Base-by-base conservation (phyloP, 2,113 vertebrate genomes). In the Prochilodus magdalenae region DNA sequence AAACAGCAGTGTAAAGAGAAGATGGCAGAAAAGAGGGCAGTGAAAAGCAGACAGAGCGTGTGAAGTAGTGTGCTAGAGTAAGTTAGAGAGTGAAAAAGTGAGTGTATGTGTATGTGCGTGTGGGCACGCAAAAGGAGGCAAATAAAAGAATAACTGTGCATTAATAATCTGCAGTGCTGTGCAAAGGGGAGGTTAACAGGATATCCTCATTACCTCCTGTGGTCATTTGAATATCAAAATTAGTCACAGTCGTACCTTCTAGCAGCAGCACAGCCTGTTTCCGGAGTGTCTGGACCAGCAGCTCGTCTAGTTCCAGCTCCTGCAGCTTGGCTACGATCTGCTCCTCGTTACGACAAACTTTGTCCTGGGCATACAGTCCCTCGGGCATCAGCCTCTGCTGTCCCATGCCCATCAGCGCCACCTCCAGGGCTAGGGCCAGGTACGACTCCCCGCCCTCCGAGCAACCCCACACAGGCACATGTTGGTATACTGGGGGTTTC, bases 331-430 rank as follows among this genome's bases (percentile, higher is more conserved):
- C 92, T 0, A 99, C 95, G 62, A 99, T 97, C 89, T 99, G 98
- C 88, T 99, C 98, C 91, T 99, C 98, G 0, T 99, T 98, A 49
- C 97, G 96, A 87, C 98, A 99, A 75, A 99, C 97, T 88, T 99
- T 99, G 86, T 99, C 98, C 92, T 99, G 98, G 47, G 97, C 96
- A 0, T 99, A 99, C 5, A 98, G 93, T 65, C 98, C 97, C 91
- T 99, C 97, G 0, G 98, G 98, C 98, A 99, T 99, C 88, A 98
- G 94, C 69, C 98, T 94, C 89, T 99, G 98, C 89, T 99, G 98
- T 75, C 98, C 98, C 96, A 99, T 97, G 6, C 98, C 98, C 97
- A 99, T 96, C 83, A 99, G 91, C 13, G 98, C 96, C 90, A 99
- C 98, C 92, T 99, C 98, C 85, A 99, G 90, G 77, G 98, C 97